These are phyloP conservation scores for Drosophila rellima DNA, from an alignment of 2,888 invertebrate species.

Conservation along the genomic window DNA sequence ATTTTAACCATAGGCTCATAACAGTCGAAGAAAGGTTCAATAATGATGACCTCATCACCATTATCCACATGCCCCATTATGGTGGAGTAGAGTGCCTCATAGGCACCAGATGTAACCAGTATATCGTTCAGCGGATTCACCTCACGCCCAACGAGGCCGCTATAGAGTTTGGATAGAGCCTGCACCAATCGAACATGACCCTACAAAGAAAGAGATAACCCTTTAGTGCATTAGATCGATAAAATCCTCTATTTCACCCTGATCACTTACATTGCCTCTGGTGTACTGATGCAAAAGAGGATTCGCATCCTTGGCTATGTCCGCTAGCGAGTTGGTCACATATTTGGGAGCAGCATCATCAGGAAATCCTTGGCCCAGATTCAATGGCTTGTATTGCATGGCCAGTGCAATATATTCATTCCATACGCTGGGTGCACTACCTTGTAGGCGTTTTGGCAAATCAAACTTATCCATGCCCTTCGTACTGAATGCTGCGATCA, in stretches of 20 bases:
- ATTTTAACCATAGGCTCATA: slow-evolving; percentile 97
- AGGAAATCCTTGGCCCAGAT: slow-evolving; percentile 98
- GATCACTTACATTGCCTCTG: slow-evolving; percentile 94
- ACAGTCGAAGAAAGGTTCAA: slow-evolving; percentile 99
- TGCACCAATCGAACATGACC: slow-evolving; percentile 96
- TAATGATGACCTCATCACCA: slow-evolving; percentile 97
- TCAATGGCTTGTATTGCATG: slow-evolving; percentile 93
- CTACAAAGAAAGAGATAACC: slow-evolving; percentile 86
- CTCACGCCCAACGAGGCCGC: slow-evolving; percentile 90
- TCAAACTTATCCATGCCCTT: slow-evolving; percentile 83
- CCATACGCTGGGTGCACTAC: slow-evolving; percentile 86
- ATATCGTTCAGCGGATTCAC: slow-evolving; percentile 95
- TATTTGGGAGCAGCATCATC: slow-evolving; percentile 95
- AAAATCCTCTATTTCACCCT: background rate
- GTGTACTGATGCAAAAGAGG: slow-evolving; percentile 96
- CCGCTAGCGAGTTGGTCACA: slow-evolving; percentile 91
- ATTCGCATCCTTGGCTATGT: slow-evolving; percentile 89
- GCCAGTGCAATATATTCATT: slow-evolving; percentile 96
- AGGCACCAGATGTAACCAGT: slow-evolving; percentile 96
- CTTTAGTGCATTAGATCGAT: background rate
- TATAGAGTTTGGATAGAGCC: slow-evolving; percentile 94
- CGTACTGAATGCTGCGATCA: background rate
- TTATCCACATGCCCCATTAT: slow-evolving; percentile 94
- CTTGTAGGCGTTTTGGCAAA: slow-evolving; percentile 84
- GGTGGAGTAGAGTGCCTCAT: slow-evolving; percentile 95